Conservation (phyloP, 2,888 invertebrate genomes). For the Meloe dianella region DNA sequence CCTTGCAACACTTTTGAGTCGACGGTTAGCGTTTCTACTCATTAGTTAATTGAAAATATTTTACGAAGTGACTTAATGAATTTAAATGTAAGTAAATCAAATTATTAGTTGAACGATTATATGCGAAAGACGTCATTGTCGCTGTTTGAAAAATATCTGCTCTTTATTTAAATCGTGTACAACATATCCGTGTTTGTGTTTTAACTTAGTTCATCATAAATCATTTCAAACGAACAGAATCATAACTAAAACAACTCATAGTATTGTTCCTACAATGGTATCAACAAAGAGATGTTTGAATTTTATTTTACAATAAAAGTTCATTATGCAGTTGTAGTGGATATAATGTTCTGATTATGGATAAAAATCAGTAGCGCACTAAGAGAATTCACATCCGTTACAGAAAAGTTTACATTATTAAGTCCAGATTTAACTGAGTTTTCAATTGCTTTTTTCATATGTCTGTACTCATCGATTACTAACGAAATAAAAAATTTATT, state of each 20-base stretch:
- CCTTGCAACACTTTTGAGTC: neutral
- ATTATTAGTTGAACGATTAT: neutral
- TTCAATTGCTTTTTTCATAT: neutral
- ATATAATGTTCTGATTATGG: neutral
- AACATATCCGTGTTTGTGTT: no score
- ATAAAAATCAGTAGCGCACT: neutral
- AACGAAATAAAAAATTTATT: no score
- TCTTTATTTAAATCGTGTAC: no score
- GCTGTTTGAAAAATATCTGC: neutral
- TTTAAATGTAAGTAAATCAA: neutral
- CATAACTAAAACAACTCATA: slow-evolving; percentile 16
- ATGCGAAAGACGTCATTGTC: neutral
- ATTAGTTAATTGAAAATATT: neutral
- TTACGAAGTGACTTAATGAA: neutral
- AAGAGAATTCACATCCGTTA: neutral
- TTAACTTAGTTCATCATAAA: neutral
- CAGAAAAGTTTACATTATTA: neutral
- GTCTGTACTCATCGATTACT: neutral
- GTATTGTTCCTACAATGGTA: neutral
- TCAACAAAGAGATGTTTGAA: neutral
- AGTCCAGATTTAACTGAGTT: neutral
- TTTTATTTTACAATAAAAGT: neutral
- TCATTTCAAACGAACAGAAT: neutral
- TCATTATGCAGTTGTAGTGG: neutral
- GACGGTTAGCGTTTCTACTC: neutral